These are phyloP conservation scores for Melanostigma gelatinosum DNA, from an alignment of 2,113 vertebrate genomes.

Conservation along the genomic window DNA sequence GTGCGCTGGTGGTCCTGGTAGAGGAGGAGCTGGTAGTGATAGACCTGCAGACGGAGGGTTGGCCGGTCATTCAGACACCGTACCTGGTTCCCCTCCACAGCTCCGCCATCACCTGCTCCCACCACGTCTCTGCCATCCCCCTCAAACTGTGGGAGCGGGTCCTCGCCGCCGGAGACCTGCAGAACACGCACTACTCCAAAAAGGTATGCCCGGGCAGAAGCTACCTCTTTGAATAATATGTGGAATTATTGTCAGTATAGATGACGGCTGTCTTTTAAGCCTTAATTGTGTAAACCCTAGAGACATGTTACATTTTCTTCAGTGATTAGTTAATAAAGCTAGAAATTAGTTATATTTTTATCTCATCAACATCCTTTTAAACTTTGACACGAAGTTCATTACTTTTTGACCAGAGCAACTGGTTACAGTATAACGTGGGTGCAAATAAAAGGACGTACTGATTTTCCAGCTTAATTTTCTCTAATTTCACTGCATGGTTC, in stretches of 20 bases:
- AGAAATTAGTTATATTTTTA: background rate
- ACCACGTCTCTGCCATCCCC: slow-evolving; percentile 94
- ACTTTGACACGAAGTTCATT: background rate
- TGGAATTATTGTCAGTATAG: too few relatives aligned
- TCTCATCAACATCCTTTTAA: background rate
- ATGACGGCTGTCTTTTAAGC: background rate
- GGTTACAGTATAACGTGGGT: background rate
- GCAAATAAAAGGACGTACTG: background rate
- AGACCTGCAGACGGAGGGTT: slow-evolving; percentile 89
- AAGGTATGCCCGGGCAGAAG: slow-evolving; percentile 80
- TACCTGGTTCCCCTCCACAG: slow-evolving; percentile 97
- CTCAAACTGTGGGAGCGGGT: slow-evolving; percentile 96
- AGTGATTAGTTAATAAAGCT: background rate
- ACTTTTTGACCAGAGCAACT: background rate
- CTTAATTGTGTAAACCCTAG: background rate
- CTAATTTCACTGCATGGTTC: background rate
- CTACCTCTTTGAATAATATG: background rate
- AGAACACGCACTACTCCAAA: slow-evolving; percentile 89
- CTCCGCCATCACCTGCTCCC: slow-evolving; percentile 97
- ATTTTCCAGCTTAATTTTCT: background rate
- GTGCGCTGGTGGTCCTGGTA: slow-evolving; percentile 92
- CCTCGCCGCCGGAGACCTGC: slow-evolving; percentile 86
- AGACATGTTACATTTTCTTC: background rate
- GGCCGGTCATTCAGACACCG: slow-evolving; percentile 93
- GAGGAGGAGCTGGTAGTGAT: slow-evolving; percentile 97